These are phyloP conservation scores for Platalea minor DNA, from an alignment of 2,797 vertebrate species.

Conservation along the genomic window DNA sequence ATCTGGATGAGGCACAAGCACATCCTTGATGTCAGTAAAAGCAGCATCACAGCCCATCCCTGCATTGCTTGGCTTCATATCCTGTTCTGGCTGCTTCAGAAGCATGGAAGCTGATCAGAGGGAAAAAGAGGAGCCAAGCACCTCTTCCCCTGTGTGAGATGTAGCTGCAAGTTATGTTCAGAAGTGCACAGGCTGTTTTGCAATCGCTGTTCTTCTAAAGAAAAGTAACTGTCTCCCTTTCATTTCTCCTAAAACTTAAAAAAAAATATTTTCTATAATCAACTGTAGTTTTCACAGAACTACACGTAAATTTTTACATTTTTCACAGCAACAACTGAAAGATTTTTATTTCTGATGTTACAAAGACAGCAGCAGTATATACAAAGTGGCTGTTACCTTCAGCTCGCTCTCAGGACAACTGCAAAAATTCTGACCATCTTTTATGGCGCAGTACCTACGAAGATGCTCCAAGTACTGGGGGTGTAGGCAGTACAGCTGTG, in stretches of 20 bases:
- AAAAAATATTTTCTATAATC: background rate
- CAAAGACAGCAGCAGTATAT: background rate
- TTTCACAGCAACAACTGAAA: background rate
- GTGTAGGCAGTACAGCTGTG: background rate
- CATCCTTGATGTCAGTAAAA: background rate
- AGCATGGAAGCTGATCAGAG: background rate
- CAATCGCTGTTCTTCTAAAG: background rate
- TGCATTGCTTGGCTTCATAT: background rate
- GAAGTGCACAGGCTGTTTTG: background rate
- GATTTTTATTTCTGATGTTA: background rate
- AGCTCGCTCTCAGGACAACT: background rate
- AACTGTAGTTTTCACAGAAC: background rate
- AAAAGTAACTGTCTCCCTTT: background rate
- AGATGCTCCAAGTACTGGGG: background rate
- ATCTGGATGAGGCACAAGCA: constrained; percentile 3
- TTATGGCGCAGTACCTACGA: background rate
- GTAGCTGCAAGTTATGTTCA: background rate
- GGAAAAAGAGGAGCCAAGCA: background rate
- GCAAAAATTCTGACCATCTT: background rate
- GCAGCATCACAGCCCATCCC: background rate
- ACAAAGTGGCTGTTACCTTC: background rate
- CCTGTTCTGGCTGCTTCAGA: background rate
- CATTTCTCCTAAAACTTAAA: background rate
- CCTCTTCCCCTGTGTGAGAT: background rate
- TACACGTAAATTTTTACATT: background rate